Evolutionary conservation across 1,140 invertebrate genomes (phyloP), one percentile per base, ranked within the genome.

Genomic region (Drosophila kanapiae): DNA sequence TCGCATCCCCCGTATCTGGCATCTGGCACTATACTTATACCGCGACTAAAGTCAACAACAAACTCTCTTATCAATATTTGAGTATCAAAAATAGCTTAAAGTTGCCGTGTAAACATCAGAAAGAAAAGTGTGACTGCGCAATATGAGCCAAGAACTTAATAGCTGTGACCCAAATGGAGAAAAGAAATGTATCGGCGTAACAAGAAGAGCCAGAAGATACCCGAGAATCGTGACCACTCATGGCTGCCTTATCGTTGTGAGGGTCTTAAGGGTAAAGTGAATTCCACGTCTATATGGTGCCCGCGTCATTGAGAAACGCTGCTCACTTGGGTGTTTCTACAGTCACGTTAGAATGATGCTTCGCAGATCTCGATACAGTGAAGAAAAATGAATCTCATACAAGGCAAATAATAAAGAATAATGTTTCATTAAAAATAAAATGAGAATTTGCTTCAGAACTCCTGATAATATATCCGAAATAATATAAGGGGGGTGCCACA

Each of bases 11-110:
- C 62, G n/a, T 42, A 42, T 64, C 62, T 33, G 62, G 56, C 37
- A 62, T 70, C 48, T 68, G 62, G 67, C 47, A 45, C 45, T 33
- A 35, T 64, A 18, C 29, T 18, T 16, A 33, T 65, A 11, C 47
- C n/a, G 18, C 37, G 8, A 35, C 37, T n/a, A 49, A 35, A 58
- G 43, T 42, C 68, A 72, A 72, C 68, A 63, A 10, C 38, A 38
- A 75, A 48, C 48, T 35, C 18, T 35, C 57, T 75, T 75, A 75
- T 75, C 71, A 75, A 75, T 75, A 75, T 75, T 75, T 56, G 71
- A n/a, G 70, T 75, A 75, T 63, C 48, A 54, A 63, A 74, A 75
- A 51, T 75, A 63, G 69, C 53, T 51, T 8, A 42, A 27, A 71
- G 70, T 59, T 35, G 51, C 51, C 51, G 68, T 72, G 68, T 72